Evolutionary conservation across 2,888 invertebrate genomes (phyloP).

Genomic region (Limnephilus lunatus): DNA sequence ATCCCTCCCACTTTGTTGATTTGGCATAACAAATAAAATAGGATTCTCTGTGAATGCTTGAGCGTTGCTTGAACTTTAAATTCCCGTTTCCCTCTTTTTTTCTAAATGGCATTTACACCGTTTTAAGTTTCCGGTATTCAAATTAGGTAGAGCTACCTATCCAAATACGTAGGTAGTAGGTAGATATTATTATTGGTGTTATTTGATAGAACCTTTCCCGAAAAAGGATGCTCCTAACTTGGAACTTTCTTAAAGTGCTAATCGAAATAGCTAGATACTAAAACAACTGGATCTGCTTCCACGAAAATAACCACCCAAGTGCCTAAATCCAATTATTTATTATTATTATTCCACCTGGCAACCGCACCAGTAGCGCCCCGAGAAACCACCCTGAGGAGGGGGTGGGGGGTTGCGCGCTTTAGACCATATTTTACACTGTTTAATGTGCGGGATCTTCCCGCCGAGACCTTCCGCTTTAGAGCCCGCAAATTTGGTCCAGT

Average conservation of each 20-base stretch:
- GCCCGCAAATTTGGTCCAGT: slow-evolving; percentile 34
- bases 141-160: no score
- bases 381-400: background rate
- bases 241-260: background rate
- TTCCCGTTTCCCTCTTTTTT: no score
- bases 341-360: slow-evolving; percentile 35
- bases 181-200: no score
- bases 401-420: slow-evolving; percentile 1
- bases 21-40: no score
- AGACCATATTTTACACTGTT: slow-evolving; percentile 62
- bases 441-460: slow-evolving; percentile 65
- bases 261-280: background rate
- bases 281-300: background rate
- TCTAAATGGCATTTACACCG: no score
- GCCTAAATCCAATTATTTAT: slow-evolving; percentile 49
- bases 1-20: no score
- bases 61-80: no score
- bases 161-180: no score
- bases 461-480: slow-evolving; percentile 64
- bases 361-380: background rate
- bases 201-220: background rate
- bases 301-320: background rate
- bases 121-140: no score
- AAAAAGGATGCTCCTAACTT: background rate
- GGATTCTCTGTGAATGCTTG: no score